Conservation (phyloP, 2,113 vertebrate species). For the Centropus unirufus region DNA sequence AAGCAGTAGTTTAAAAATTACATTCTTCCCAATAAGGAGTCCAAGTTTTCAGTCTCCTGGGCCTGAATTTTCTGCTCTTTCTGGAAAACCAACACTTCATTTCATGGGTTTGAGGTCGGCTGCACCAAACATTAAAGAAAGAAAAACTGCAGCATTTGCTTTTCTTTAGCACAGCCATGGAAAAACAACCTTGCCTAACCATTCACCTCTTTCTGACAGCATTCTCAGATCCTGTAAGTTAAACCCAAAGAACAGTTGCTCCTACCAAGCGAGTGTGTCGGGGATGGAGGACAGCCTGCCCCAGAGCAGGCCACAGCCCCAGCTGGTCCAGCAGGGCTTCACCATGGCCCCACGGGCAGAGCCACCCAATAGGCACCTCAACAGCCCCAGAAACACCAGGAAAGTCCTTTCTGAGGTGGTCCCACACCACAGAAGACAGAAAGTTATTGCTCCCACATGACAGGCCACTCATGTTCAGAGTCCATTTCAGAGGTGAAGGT, state of each 20-base stretch:
- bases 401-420: not conserved
- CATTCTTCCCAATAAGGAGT: not conserved
- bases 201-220: not conserved
- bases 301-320: not conserved
- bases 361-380: not conserved
- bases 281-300: not conserved
- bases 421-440: not conserved
- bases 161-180: not conserved
- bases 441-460: not conserved
- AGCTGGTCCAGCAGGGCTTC: no score
- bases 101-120: not conserved
- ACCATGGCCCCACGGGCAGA: not conserved
- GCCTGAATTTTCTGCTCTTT: not conserved
- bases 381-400: not conserved
- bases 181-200: not conserved
- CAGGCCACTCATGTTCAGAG: not conserved
- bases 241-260: not conserved
- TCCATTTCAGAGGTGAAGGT: not conserved
- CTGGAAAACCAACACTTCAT: not conserved
- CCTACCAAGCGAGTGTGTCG: fast-evolving
- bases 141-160: not conserved
- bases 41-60: not conserved
- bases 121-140: not conserved
- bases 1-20: not conserved
- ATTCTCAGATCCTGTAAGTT: not conserved